Evolutionary conservation across 2,888 invertebrate species (phyloP).

Genomic region (Hydrotaea cyrtoneurina): DNA sequence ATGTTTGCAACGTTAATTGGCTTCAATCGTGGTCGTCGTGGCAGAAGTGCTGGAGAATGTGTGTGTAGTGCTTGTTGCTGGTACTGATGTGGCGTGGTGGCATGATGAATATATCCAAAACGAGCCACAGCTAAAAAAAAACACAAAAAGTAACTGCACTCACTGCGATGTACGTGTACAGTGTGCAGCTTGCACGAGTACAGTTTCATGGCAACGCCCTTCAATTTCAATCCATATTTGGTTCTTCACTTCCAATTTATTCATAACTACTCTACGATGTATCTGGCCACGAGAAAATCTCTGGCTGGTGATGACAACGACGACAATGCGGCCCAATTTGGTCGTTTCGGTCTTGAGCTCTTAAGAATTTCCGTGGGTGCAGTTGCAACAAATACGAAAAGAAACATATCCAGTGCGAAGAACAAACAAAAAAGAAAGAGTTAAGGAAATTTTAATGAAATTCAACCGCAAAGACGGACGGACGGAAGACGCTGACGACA

Average conservation of each 20-base stretch:
- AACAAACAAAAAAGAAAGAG: too few species aligned
- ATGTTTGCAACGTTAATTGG: conserved; percentile 65
- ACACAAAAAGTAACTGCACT: conserved; percentile 37
- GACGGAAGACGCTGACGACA: neutral
- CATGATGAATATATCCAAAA: conserved; percentile 42
- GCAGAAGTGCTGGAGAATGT: neutral
- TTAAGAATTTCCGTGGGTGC: conserved; percentile 53
- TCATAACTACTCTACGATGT: conserved; percentile 17
- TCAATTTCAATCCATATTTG: conserved; percentile 58
- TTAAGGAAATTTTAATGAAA: conserved; percentile 25
- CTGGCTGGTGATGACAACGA: conserved; percentile 14
- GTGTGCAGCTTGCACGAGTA: conserved; percentile 35
- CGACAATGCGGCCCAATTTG: neutral
- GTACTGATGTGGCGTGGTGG: conserved; percentile 38
- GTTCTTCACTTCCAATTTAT: conserved; percentile 34
- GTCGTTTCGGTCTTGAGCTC: neutral
- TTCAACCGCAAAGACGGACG: neutral
- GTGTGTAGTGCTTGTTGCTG: neutral
- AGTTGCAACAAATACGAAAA: conserved; percentile 43
- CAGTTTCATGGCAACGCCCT: conserved; percentile 66
- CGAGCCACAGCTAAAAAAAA: neutral
- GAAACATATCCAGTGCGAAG: neutral
- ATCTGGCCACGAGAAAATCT: conserved; percentile 18
- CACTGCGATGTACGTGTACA: conserved; percentile 20
- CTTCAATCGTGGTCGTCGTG: conserved; percentile 47